Base-by-base conservation (phyloP, 2,797 vertebrate species). In the Amniataba percoides region DNA sequence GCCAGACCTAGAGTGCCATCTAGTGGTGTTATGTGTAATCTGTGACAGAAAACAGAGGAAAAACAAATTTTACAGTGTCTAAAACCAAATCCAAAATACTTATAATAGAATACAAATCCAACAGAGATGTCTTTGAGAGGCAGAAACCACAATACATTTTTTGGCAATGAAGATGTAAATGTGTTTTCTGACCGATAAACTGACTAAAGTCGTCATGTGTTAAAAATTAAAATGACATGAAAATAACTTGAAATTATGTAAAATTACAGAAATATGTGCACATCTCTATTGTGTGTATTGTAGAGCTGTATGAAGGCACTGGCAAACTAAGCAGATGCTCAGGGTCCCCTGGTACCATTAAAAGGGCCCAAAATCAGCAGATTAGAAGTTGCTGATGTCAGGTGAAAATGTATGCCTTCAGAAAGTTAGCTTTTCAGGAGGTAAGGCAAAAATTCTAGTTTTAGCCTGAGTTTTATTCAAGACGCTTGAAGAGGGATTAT, bases 1-100 rank as follows among this genome's bases (percentile, higher is more conserved):
- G 5, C 52, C n/a, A 46, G 52, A 63, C 68, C n/a, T 43, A 71
- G 51, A 78, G 39, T 31, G 64, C 81, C 90, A 87, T 85, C 88
- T 88, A 70, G 79, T 87, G 90, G 60, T 46, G 14, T 12, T 3
- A 55, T 27, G 4, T 46, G 10, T 10, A 16, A 52, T 74, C 3
- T 75, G 16, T 57, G 31, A 39, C 15, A 3, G 4, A 63, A 18
- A 16, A 16, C 7, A 23, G 16, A 39, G 5, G 19, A 45, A 6
- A 42, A 62, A 36, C 8, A 48, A 39, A 21, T 8, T 61, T 60
- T 48, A 7, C 27, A 31, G 27, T 31, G 27, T 31, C 5, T 31
- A 31, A 31, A 31, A 31, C 46, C 11, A 7, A 8, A 34, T 31
- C 6, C 7, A 1, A 18, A 10, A 15, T 18, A 16, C 25, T 31